phyloP scores from a whole-genome alignment of 2,888 invertebrate genomes.

The Pachymerium ferrugineum region DNA sequence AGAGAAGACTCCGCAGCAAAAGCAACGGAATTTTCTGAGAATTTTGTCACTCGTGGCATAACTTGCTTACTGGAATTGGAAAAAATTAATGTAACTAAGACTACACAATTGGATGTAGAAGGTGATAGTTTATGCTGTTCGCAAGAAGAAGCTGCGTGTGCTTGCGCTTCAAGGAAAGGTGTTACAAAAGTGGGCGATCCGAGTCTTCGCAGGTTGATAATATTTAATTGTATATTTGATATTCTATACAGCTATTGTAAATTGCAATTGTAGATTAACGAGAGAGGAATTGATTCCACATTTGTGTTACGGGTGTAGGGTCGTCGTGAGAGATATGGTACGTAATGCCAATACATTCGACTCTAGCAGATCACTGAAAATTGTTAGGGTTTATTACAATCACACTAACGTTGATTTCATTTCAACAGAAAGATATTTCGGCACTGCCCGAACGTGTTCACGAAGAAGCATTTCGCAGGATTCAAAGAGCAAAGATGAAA shows the following conservation, averaged over 20 bases:
- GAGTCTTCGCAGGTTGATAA: neutral
- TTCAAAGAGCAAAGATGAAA: neutral
- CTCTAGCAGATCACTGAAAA: too few species aligned
- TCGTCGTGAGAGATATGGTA: neutral
- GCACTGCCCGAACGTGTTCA: neutral
- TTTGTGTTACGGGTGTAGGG: neutral
- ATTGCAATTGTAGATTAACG: neutral
- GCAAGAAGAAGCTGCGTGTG: neutral
- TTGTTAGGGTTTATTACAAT: too few species aligned
- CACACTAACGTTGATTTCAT: too few species aligned
- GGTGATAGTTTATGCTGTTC: neutral
- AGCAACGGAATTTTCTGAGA: neutral
- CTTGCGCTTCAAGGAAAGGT: neutral
- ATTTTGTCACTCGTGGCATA: neutral
- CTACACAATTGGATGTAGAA: neutral
- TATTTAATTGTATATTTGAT: too few species aligned
- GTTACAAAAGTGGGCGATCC: neutral
- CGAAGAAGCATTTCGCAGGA: neutral
- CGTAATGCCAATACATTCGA: too few species aligned
- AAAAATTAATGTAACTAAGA: neutral
- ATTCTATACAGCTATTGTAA: too few species aligned
- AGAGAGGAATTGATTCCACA: neutral
- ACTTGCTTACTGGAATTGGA: neutral
- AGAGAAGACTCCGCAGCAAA: neutral
- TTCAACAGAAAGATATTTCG: neutral